phyloP scores from a whole-genome alignment of 2,888 invertebrate species.

The Monoplex corrugatus region DNA sequence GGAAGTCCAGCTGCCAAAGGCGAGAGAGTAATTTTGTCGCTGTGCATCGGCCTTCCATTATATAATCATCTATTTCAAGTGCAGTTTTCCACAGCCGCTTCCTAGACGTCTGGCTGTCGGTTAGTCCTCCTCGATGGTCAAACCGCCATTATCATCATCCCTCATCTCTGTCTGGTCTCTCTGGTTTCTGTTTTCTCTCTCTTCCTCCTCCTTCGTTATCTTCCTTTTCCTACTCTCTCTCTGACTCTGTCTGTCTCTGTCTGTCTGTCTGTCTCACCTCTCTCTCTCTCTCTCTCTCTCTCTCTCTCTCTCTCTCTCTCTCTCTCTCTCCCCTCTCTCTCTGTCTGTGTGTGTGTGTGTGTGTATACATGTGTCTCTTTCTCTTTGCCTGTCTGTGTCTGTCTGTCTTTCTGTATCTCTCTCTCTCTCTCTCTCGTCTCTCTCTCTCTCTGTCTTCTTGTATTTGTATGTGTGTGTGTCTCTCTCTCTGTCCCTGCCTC shows the following conservation, averaged over 20 bases:
- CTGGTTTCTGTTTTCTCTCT: neutral
- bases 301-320: neutral
- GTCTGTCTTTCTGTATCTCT: neutral
- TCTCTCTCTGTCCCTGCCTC: neutral
- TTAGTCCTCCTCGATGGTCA: too few species aligned
- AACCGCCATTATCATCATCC: too few species aligned
- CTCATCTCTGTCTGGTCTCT: neutral
- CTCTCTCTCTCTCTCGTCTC: neutral
- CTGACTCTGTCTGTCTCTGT: neutral
- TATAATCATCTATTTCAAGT: too few species aligned
- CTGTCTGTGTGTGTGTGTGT: neutral
- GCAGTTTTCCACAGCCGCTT: too few species aligned
- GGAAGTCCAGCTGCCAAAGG: too few species aligned
- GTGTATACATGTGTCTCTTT: neutral
- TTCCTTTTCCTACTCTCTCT: conserved; percentile 14
- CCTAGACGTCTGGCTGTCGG: too few species aligned
- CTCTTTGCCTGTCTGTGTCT: neutral
- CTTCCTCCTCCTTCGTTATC: neutral
- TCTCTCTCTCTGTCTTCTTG: neutral
- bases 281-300: neutral
- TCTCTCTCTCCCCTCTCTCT: neutral
- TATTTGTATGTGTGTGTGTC: too few species aligned
- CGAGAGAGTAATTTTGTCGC: too few species aligned
- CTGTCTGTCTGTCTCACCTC: neutral
- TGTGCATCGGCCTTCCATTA: too few species aligned